phyloP scores from a whole-genome alignment of 2,113 vertebrate genomes.

The Nothoprocta perdicaria region DNA sequence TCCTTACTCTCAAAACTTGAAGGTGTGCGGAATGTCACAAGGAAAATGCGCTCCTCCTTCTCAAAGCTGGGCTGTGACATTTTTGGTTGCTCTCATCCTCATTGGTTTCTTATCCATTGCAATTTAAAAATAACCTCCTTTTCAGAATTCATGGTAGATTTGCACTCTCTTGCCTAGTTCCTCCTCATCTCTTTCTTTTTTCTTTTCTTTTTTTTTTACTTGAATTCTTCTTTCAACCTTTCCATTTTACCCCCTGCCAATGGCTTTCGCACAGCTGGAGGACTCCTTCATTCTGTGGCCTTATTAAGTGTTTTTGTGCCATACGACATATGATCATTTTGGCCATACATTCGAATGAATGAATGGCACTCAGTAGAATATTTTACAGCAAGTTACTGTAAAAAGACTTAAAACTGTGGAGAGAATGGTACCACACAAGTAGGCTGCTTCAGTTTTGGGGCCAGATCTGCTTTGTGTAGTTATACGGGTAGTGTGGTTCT shows the following conservation, averaged over 20 bases:
- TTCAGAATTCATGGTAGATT: background rate
- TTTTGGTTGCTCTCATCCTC: background rate
- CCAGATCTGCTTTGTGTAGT: background rate
- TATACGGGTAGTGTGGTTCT: background rate
- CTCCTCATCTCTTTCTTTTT: background rate
- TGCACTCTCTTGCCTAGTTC: slow-evolving; percentile 11
- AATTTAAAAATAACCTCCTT: slow-evolving; percentile 15
- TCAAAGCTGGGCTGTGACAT: background rate
- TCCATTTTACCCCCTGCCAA: background rate
- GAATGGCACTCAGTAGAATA: slow-evolving; percentile 38
- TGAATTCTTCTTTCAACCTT: background rate
- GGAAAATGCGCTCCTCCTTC: background rate
- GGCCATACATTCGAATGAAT: background rate
- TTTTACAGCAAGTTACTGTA: background rate
- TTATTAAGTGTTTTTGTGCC: slow-evolving; percentile 55
- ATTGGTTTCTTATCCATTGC: background rate
- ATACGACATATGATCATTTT: background rate
- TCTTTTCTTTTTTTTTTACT: background rate
- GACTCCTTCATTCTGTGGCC: slow-evolving; percentile 5
- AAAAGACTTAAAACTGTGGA: background rate
- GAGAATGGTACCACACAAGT: background rate
- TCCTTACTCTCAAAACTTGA: background rate
- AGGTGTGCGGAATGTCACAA: background rate
- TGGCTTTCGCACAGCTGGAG: slow-evolving; percentile 37
- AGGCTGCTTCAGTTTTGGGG: background rate